A percentile compares a stretch with the other conserved stretches of the same genome.
These are phyloP conservation scores for Sitobion miscanthi DNA, from an alignment of 1,140 invertebrate genomes.

Conservation along the genomic window DNA sequence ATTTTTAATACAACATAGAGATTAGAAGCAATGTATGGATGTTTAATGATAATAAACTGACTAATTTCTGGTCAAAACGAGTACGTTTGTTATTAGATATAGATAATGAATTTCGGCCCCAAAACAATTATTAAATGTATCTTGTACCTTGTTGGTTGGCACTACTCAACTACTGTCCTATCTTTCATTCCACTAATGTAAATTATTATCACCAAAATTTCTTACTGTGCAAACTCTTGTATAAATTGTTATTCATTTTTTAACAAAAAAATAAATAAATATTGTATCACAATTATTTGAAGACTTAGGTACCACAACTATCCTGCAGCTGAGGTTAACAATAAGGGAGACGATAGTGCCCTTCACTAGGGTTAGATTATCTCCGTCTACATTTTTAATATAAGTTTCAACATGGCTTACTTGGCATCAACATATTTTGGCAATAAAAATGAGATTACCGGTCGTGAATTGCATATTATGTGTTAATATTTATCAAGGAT, in stretches of 20 bases:
- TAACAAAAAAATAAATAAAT: not conserved
- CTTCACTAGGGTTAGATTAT: not conserved
- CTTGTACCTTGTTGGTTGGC: not conserved
- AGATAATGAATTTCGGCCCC: not conserved
- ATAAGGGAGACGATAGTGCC: not conserved
- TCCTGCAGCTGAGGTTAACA: not conserved
- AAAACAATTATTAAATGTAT: not conserved
- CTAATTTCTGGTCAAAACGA: not conserved
- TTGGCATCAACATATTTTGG: not conserved
- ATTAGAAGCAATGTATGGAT: too few species aligned
- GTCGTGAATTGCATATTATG: not conserved
- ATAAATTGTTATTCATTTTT: not conserved
- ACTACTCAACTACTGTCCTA: too few species aligned
- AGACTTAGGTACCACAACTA: not conserved
- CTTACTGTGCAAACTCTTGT: not conserved
- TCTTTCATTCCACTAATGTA: not conserved
- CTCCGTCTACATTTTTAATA: not conserved
- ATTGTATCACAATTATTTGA: not conserved
- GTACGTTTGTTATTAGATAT: not conserved
- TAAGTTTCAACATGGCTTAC: not conserved
- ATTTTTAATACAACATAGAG: not conserved
- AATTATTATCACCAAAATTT: not conserved
- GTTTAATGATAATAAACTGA: not conserved
- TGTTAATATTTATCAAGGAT: constrained; percentile 16
- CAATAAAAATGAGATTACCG: not conserved